Percentiles rank a stretch among this genome's conserved stretches.
Conservation (phyloP, 2,797 vertebrate genomes). For the Propithecus perrieri region DNA sequence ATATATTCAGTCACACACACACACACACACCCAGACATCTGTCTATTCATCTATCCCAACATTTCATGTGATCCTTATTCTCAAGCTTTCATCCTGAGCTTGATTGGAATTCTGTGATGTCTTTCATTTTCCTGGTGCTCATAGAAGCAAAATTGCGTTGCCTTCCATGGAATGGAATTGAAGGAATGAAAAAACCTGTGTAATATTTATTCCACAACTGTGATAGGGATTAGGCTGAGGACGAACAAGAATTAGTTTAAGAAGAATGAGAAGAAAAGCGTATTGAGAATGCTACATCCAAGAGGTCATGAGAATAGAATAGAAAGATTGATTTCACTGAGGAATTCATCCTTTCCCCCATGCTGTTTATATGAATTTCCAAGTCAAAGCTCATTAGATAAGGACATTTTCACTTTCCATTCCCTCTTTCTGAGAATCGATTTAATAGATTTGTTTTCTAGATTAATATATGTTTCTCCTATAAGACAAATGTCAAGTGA, state of each 20-base stretch:
- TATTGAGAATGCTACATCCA: constrained; percentile 66
- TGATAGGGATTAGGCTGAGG: background rate
- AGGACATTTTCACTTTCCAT: background rate
- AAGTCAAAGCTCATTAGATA: constrained; percentile 62
- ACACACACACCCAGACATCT: too few species aligned
- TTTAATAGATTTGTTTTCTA: background rate
- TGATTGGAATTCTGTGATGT: background rate
- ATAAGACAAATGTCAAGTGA: background rate
- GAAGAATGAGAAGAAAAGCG: constrained; percentile 62
- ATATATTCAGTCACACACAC: background rate
- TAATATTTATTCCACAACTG: background rate
- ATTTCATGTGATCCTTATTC: background rate
- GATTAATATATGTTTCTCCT: background rate
- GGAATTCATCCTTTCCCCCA: constrained; percentile 51
- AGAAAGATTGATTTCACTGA: constrained; percentile 58
- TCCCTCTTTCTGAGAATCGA: background rate
- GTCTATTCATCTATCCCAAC: background rate
- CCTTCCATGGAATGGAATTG: background rate
- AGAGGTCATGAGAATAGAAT: constrained; percentile 68
- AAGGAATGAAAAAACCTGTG: background rate
- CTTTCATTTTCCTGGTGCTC: background rate
- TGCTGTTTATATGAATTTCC: constrained; percentile 44
- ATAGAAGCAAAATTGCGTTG: background rate
- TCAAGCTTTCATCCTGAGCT: background rate
- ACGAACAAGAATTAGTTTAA: background rate